Percentiles rank a stretch among this genome's conserved stretches.
phyloP scores from a whole-genome alignment of 2,888 invertebrate genomes.

The Tiliacea citrago region DNA sequence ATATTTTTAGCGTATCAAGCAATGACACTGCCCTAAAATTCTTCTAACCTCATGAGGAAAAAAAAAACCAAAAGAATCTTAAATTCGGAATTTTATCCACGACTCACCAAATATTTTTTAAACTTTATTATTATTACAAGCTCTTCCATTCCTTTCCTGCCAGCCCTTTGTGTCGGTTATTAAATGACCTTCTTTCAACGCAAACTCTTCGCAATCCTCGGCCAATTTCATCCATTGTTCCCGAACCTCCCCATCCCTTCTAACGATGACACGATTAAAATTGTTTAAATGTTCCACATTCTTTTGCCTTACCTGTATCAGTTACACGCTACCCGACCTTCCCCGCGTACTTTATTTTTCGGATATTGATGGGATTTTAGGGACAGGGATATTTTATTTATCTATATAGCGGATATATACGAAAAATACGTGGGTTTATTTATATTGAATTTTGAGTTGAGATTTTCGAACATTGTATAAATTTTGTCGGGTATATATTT shows the following conservation, averaged over 20 bases:
- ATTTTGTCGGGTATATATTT: neutral
- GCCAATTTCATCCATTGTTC: conserved; percentile 66
- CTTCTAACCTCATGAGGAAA: conserved; percentile 36
- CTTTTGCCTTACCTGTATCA: conserved; percentile 59
- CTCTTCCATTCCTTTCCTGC: conserved; percentile 56
- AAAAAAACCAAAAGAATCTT: conserved; percentile 33
- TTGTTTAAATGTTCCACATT: conserved; percentile 63
- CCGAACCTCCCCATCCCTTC: conserved; percentile 46
- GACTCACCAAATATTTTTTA: conserved; percentile 61
- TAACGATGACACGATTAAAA: conserved; percentile 67
- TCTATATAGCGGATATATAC: neutral
- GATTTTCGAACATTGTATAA: conserved; percentile 2
- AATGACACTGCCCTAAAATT: conserved; percentile 38
- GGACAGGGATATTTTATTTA: conserved; percentile 19
- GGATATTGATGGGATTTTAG: conserved; percentile 50
- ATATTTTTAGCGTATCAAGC: conserved; percentile 20
- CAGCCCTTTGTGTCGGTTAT: conserved; percentile 63
- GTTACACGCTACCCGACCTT: conserved; percentile 42
- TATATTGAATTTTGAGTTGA: conserved; percentile 16
- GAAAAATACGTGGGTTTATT: conserved; percentile 14
- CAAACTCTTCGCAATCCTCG: conserved; percentile 59
- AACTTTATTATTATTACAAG: conserved; percentile 63
- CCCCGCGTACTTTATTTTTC: conserved; percentile 46
- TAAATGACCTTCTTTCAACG: conserved; percentile 65
- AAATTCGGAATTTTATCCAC: conserved; percentile 53